Percentiles rank a stretch among this genome's conserved stretches.
Conservation (phyloP, 2,797 vertebrate genomes). For the Epinephelus awoara region DNA sequence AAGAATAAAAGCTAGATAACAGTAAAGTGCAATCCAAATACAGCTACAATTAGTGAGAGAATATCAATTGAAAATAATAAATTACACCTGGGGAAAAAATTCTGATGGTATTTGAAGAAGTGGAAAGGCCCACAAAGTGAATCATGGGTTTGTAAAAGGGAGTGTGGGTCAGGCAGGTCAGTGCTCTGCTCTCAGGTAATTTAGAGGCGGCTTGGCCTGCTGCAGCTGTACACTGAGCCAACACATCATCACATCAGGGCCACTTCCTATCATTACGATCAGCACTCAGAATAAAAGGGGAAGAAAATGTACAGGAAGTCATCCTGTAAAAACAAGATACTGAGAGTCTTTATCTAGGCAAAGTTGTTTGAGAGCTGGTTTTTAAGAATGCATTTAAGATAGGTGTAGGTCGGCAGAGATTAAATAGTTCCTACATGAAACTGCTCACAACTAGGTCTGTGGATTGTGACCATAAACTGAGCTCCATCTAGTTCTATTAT, state of each 20-base stretch:
- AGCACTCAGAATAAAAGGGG: constrained; percentile 45
- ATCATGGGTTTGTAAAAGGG: constrained; percentile 4
- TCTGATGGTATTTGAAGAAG: constrained; percentile 5
- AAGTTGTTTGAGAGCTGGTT: constrained; percentile 17
- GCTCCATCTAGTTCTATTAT: too few species aligned
- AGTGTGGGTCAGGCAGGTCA: constrained; percentile 3
- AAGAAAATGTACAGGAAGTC: constrained; percentile 61
- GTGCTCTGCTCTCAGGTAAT: constrained; percentile 56
- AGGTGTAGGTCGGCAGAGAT: too few species aligned
- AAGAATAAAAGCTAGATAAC: too few species aligned
- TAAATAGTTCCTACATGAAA: too few species aligned
- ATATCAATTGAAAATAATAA: neutral
- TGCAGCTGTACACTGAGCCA: constrained; percentile 61
- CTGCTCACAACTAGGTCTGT: too few species aligned
- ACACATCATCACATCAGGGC: constrained; percentile 65
- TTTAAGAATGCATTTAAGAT: constrained; percentile 16
- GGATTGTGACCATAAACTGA: too few species aligned
- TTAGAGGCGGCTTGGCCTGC: constrained; percentile 42
- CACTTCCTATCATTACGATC: constrained; percentile 66
- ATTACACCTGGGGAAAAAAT: neutral
- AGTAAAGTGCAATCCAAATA: too few species aligned
- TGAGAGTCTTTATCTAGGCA: constrained; percentile 28
- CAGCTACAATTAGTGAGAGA: too few species aligned
- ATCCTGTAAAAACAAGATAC: constrained; percentile 67
- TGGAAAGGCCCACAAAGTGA: neutral